Base-by-base conservation (phyloP, 2,113 vertebrate genomes). In the Heterotis niloticus region DNA sequence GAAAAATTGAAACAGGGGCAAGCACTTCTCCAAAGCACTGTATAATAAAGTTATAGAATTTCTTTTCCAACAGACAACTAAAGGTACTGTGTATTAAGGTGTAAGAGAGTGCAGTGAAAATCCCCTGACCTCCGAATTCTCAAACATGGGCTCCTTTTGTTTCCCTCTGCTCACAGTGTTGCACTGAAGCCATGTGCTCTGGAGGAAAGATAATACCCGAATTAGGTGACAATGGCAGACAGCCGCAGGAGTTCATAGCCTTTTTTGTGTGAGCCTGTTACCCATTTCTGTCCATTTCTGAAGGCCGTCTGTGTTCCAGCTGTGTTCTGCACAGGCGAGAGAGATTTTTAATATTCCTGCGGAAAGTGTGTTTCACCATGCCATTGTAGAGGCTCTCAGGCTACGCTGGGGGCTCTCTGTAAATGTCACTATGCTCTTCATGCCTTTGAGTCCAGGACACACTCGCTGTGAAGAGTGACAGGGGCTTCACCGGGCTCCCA, bases 381-480 rank as follows among this genome's bases (percentile, higher is more conserved):
- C 71, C 54, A 59, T 74, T 74, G 71, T 59, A 54, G n/a, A 56
- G 23, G 71, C 56, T 74, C 24, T 13, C 71, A 74, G 52, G 71
- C 57, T 59, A 26, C 17, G 52, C 71, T 74, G 71, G 24, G 13
- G 71, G 71, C 54, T 59, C 54, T 74, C 52, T 26, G 57, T 57
- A 59, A 59, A 74, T 74, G 71, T 23, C 17, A 28, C 14, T 23
- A 10, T 16, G 54, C 71, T 74, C 71, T 57, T 57, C 24, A 59
- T 54, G 1, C 17, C 23, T 16, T 14, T 29, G 54, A 14, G 9
- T 13, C 5, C n/a, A 29, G 54, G 51, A 57, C 23, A 51, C 52
- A n/a, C 52, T 74, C 57, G 51, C 71, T 28, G 24, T 52, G 52
- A 51, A 74, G 26, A 74, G 56, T 23, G 23, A 28, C 54, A n/a